phyloP scores from a whole-genome alignment of 1,140 invertebrate species.

The Hypsibius dujardini region DNA sequence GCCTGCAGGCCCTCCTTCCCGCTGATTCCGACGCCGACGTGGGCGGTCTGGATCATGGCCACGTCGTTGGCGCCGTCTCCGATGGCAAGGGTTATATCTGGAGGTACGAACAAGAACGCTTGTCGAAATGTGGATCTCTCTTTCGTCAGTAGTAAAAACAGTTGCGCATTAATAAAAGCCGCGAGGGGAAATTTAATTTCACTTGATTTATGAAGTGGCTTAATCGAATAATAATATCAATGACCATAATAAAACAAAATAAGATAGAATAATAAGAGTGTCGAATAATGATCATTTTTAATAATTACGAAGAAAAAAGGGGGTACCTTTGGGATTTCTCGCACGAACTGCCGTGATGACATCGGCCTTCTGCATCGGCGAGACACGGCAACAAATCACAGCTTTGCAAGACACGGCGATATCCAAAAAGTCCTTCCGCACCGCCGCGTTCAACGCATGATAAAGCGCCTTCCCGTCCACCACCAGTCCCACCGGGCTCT shows the following conservation, averaged over 20 bases:
- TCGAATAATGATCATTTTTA: background rate
- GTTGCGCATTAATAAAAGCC: background rate
- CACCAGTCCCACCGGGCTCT: conserved; percentile 22
- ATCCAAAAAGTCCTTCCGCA: conserved; percentile 57
- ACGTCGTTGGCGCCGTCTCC: conserved; percentile 98
- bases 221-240: background rate
- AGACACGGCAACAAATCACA: conserved; percentile 95
- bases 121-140: conserved; percentile 10
- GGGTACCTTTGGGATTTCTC: background rate
- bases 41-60: conserved; percentile 99
- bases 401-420: conserved; percentile 41
- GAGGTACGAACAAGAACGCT: conserved; percentile 73
- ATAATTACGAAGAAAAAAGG: too few species aligned
- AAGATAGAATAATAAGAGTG: background rate
- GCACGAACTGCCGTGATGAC: conserved; percentile 70
- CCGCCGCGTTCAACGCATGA: conserved; percentile 45
- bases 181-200: background rate
- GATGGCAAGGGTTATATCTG: conserved; percentile 84
- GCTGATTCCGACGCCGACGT: conserved; percentile 93
- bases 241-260: background rate
- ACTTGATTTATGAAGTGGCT: background rate
- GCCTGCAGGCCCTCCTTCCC: conserved; percentile 97
- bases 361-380: conserved; percentile 88
- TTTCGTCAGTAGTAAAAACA: conserved; percentile 19
- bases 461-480: conserved; percentile 32